Conservation (phyloP, 1,140 invertebrate species). For the Archivesica marissinica region DNA sequence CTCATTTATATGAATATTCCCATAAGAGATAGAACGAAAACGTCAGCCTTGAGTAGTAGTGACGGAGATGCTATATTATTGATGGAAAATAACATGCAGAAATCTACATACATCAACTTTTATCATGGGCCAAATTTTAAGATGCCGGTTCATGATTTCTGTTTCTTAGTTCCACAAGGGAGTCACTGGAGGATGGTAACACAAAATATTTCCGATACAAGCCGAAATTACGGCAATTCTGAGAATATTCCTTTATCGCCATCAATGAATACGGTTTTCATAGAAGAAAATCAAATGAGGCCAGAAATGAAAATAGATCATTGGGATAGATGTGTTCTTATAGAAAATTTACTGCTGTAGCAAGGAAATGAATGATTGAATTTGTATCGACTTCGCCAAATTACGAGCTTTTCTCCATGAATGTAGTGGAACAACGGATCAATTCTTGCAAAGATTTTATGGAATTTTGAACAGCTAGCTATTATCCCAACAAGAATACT, state of each 20-base stretch:
- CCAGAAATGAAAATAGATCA: slow-evolving; percentile 62
- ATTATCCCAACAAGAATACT: neutral
- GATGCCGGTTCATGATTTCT: slow-evolving; percentile 37
- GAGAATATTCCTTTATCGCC: slow-evolving; percentile 56
- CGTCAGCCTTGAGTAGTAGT: slow-evolving; percentile 2
- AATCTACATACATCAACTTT: slow-evolving; percentile 50
- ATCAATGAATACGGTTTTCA: slow-evolving; percentile 26
- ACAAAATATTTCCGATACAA: slow-evolving; percentile 34
- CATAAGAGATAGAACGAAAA: neutral
- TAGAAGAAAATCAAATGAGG: slow-evolving; percentile 61
- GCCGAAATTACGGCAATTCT: slow-evolving; percentile 45
- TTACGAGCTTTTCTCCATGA: slow-evolving; percentile 32
- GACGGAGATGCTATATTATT: slow-evolving; percentile 17
- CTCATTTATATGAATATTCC: slow-evolving; percentile 56
- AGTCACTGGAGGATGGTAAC: neutral
- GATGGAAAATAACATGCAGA: slow-evolving; percentile 40
- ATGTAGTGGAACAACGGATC: slow-evolving; percentile 13
- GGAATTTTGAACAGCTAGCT: slow-evolving; percentile 32
- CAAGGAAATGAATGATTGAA: slow-evolving; percentile 61
- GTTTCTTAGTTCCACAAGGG: neutral
- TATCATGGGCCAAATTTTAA: slow-evolving; percentile 23
- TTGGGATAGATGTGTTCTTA: slow-evolving; percentile 60
- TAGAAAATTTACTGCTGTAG: slow-evolving; percentile 58
- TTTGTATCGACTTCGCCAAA: slow-evolving; percentile 58
- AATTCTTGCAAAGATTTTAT: slow-evolving; percentile 35